Base-by-base conservation (phyloP, 2,888 invertebrate genomes). In the Sphaerophoria taeniata region DNA sequence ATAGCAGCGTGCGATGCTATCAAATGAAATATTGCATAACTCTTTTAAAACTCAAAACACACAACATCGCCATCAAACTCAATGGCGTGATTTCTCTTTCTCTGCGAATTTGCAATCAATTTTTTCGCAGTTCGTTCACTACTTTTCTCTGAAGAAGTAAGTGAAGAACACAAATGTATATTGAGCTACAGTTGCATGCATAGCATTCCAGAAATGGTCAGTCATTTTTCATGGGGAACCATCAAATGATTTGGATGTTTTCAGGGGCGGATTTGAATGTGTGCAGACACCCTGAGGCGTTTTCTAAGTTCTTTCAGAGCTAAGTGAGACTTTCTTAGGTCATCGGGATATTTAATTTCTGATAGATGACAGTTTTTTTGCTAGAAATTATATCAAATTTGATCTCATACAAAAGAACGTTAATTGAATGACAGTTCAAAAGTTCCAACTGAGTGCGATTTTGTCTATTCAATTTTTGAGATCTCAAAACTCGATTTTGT, bases 61-160 rank as follows among this genome's bases (percentile, higher is more conserved):
- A 43, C 47, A 72, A 39, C 12, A 56, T 43, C n/a, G 34, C 34
- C 51, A 12, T 34, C 33, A 34, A n/a, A 9, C 31, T 24, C 12
- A 58, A 75, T 71, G 55, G 70, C 12, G 16, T 63, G 47, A 56
- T 83, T 75, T 71, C 79, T 71, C 79, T 79, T 74, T 83, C 74
- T 69, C 39, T 47, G 4, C 49, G 34, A 71, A 72, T 71, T 77
- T 47, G 67, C 72, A 67, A 58, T 65, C 2, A 7, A 16, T 53
- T 61, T 71, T 56, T 81, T 43, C 2, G 45, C 39, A 71, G 60
- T 56, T 34, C 63, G 43, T 53, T 72, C 14, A 58, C 65, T 24
- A 69, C 63, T 67, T 70, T 60, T 24, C 72, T 60, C 3, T 67
- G 56, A 24, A 60, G 31, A 60, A 74, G 11, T 11, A 9, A 47